Evolutionary conservation across 2,888 invertebrate genomes (phyloP).

Genomic region (Spodoptera picta): DNA sequence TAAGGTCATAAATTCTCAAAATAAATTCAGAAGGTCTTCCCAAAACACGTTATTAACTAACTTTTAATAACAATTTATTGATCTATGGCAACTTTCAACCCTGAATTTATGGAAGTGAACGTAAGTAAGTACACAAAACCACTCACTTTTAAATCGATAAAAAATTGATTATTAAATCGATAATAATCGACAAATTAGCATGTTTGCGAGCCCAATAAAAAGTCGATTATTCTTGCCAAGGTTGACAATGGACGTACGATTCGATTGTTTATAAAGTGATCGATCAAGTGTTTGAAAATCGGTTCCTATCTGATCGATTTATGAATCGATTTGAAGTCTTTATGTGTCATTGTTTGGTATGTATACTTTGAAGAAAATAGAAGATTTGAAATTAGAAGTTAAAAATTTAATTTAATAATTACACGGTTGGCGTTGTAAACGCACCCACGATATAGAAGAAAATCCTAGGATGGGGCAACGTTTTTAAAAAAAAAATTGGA

Average conservation of each 20-base stretch:
- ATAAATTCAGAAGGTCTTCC: neutral
- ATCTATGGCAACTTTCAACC: conserved; percentile 9
- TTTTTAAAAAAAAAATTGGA: too few relatives aligned
- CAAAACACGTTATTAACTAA: neutral
- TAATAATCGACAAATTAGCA: conserved; percentile 39
- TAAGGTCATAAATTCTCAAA: too few relatives aligned
- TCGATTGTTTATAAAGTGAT: conserved; percentile 38
- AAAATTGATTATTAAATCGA: conserved; percentile 34
- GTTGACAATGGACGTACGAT: conserved; percentile 20
- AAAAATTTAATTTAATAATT: neutral
- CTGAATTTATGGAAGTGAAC: conserved; percentile 42
- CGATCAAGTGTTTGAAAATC: conserved; percentile 28
- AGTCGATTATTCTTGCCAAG: conserved; percentile 42
- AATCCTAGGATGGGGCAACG: too few relatives aligned
- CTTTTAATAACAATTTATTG: conserved; percentile 3
- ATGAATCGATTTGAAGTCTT: conserved; percentile 25
- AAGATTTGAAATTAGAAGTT: too few relatives aligned
- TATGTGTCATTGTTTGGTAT: conserved; percentile 27
- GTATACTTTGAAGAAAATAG: conserved; percentile 12
- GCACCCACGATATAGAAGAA: too few relatives aligned
- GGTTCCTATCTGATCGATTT: conserved; percentile 37
- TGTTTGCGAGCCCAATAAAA: conserved; percentile 44
- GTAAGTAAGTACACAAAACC: conserved; percentile 10
- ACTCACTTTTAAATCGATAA: conserved; percentile 23
- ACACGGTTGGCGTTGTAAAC: too few relatives aligned